Conservation (phyloP, 1,140 invertebrate species). For the Formica selysi region DNA sequence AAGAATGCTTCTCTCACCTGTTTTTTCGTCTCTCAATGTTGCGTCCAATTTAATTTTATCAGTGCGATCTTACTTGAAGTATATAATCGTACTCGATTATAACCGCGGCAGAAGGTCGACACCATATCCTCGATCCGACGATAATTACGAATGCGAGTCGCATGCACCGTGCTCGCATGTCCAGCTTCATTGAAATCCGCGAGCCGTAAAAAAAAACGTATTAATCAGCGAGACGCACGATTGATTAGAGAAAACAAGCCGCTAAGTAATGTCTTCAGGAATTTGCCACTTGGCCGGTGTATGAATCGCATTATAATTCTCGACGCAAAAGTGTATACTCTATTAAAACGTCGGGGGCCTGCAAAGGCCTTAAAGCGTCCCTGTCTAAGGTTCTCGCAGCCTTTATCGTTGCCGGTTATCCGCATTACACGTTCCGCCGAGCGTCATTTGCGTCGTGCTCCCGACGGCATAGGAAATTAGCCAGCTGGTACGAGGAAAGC, state of each 20-base stretch:
- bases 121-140: constrained; percentile 33
- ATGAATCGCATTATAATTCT: constrained; percentile 19
- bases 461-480: constrained; percentile 73
- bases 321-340: constrained; percentile 15
- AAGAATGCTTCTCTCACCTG: background rate
- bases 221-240: constrained; percentile 73
- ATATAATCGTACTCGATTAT: constrained; percentile 39
- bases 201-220: constrained; percentile 47
- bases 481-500: constrained; percentile 73
- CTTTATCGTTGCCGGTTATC: constrained; percentile 47
- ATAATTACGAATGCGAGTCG: constrained; percentile 70
- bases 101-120: constrained; percentile 1
- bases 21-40: background rate
- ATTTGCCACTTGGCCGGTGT: background rate
- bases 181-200: constrained; percentile 71
- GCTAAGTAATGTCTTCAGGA: constrained; percentile 34
- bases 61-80: background rate
- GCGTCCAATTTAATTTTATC: constrained; percentile 51
- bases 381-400: constrained; percentile 55
- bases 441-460: constrained; percentile 61
- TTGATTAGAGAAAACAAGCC: constrained; percentile 75
- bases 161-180: constrained; percentile 21
- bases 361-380: constrained; percentile 39
- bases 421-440: constrained; percentile 59
- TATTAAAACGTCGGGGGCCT: constrained; percentile 4